Evolutionary conservation across 2,888 invertebrate species (phyloP), one percentile per base, ranked within the genome.

Genomic region (Drosophila tripunctata): DNA sequence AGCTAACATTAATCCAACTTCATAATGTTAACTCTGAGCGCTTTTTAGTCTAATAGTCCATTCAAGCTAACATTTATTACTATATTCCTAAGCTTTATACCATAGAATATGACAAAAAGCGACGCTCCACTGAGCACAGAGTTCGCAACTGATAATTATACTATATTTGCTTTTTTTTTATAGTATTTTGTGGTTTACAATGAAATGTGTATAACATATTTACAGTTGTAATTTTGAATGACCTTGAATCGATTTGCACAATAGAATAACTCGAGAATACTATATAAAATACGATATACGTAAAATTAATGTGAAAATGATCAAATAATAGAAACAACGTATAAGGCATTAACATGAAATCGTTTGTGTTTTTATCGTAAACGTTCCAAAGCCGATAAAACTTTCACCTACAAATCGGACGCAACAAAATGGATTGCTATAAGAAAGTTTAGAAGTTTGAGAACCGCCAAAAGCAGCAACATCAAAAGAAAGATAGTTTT

Each of bases 331-430:
- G 66, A 67, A 66, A 74, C 76, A 76, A 50, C 61, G 54, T 71
- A 75, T 70, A 51, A 62, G 55, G 38, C 44, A 56, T 72, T 41
- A 52, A 55, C 22, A 52, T 31, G 48, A 58, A 72, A 50, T 48
- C 40, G 17, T 36, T 55, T 24, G 8, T 58, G 14, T 36, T 38
- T 22, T 47, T 38, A 52, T 63, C 43, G 58, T 69, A 60, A 69
- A 75, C 48, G 70, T 65, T 69, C 45, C 45, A 52, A 68, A 4
- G n/a, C n/a, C 68, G 40, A 73, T 69, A 73, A 69, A 77, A 77
- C 77, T 75, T 75, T 75, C 77, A 77, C 75, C 78, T 66, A 77
- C 74, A 73, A 75, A 75, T 75, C 65, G 66, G 58, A 61, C 60
- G 40, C 51, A 38, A 72, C 51, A 38, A 72, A 76, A 56, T 47